phyloP scores from a whole-genome alignment of 2,113 vertebrate species.

The Cryptotis parvus region DNA sequence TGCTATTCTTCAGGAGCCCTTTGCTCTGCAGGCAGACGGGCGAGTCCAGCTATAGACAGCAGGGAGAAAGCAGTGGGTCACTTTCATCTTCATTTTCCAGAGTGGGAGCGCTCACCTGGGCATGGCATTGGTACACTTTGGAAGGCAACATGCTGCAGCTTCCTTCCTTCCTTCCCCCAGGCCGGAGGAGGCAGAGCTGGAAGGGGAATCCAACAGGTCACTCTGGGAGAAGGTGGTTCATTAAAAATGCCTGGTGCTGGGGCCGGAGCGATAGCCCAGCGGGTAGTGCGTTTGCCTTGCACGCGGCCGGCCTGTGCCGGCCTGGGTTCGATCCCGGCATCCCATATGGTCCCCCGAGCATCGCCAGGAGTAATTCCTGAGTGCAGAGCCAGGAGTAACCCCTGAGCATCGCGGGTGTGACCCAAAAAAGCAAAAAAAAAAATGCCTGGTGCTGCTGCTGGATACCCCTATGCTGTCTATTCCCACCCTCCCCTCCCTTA shows the following conservation, averaged over 20 bases:
- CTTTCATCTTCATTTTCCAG: neutral
- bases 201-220: slow-evolving; percentile 43
- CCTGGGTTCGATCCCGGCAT: too few species aligned
- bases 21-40: slow-evolving; percentile 52
- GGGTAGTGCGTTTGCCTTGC: too few species aligned
- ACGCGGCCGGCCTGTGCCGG: too few species aligned
- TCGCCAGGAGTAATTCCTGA: too few species aligned
- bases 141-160: neutral
- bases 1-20: slow-evolving; percentile 65
- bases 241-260: slow-evolving; percentile 41
- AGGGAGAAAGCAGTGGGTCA: slow-evolving; percentile 62
- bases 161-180: neutral
- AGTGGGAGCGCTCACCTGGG: neutral
- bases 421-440: too few species aligned
- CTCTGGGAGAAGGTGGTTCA: slow-evolving; percentile 23
- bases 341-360: too few species aligned
- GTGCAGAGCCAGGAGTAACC: too few species aligned
- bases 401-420: too few species aligned
- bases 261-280: too few species aligned
- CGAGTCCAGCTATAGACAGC: slow-evolving; percentile 62
- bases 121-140: slow-evolving; percentile 35
- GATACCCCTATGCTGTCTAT: neutral
- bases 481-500: slow-evolving; percentile 50
- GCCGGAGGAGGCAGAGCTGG: neutral
- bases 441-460: neutral